These are phyloP conservation scores for Meliscaeva auricollis DNA, from an alignment of 2,888 invertebrate genomes.

Conservation along the genomic window DNA sequence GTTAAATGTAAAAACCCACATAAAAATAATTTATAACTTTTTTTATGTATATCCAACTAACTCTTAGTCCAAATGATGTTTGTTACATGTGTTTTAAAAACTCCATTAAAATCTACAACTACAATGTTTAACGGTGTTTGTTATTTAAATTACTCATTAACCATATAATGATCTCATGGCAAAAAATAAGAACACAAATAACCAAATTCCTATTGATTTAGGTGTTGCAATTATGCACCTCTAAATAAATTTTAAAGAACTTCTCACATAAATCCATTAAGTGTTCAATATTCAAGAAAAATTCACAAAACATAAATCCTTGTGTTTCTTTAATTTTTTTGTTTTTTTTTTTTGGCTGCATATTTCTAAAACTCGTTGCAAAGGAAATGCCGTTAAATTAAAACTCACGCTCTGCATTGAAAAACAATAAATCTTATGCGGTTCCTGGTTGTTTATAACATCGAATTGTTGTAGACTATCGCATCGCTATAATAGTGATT, in stretches of 20 bases:
- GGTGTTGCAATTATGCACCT: no score
- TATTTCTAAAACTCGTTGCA: background rate
- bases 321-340: constrained; percentile 3
- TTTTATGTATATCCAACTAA: no score
- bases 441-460: constrained; percentile 16
- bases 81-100: no score
- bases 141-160: no score
- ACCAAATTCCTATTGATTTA: no score
- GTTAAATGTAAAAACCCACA: no score
- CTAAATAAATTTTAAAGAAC: background rate
- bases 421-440: constrained; percentile 33
- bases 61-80: no score
- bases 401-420: background rate
- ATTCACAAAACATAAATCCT: constrained; percentile 15
- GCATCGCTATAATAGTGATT: background rate
- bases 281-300: background rate
- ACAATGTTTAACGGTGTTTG: no score
- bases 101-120: no score
- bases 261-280: constrained; percentile 23
- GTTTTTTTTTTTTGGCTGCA: background rate
- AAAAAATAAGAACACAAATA: no score
- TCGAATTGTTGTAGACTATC: background rate
- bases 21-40: no score
- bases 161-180: no score
- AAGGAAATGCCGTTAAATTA: constrained; percentile 9